Percentiles rank a stretch among this genome's conserved stretches.
These are phyloP conservation scores for Gortyna flavago DNA, from an alignment of 2,888 invertebrate genomes.

Conservation along the genomic window DNA sequence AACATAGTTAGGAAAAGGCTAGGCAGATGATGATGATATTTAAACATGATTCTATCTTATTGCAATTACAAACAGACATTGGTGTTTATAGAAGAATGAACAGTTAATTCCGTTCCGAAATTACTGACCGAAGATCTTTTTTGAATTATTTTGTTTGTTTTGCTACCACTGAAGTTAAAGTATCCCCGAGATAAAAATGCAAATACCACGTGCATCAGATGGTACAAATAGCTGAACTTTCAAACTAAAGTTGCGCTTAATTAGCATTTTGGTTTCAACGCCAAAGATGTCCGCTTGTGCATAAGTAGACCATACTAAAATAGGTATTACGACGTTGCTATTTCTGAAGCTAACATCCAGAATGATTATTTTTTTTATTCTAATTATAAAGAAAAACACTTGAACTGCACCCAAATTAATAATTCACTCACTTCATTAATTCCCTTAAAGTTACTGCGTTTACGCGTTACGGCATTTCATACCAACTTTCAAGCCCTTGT, in stretches of 20 bases:
- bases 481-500: too few relatives aligned
- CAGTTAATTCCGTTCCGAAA: not conserved
- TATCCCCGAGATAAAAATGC: slow-evolving; percentile 16
- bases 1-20: too few relatives aligned
- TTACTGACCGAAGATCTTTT: not conserved
- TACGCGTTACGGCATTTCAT: too few relatives aligned
- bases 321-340: not conserved
- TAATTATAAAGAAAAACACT: not conserved
- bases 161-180: not conserved
- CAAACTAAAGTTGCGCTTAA: slow-evolving; percentile 16
- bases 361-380: not conserved
- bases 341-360: not conserved
- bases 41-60: not conserved
- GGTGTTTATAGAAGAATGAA: not conserved
- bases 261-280: slow-evolving; percentile 38
- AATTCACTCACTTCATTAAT: not conserved
- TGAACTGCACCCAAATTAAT: not conserved
- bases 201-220: slow-evolving; percentile 46
- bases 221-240: slow-evolving; percentile 47
- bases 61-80: not conserved
- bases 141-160: not conserved
- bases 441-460: too few relatives aligned
- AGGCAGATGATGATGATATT: too few relatives aligned
- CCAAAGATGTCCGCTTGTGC: slow-evolving; percentile 14
- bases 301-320: slow-evolving; percentile 25